phyloP scores from a whole-genome alignment of 2,113 vertebrate species.

The Ageneiosus marmoratus region DNA sequence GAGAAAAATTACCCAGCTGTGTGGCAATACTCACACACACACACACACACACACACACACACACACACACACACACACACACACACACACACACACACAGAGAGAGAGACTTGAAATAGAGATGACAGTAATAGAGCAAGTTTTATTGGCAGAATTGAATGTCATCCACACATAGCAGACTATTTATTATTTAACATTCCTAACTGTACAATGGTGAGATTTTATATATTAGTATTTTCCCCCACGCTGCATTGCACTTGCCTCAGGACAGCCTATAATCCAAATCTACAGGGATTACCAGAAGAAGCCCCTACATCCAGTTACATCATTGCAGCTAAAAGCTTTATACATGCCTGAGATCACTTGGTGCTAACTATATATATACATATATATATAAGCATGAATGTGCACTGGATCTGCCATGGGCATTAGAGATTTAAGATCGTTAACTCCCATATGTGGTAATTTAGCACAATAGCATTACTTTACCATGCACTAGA shows the following conservation, averaged over 20 bases:
- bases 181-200: not conserved
- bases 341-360: slow-evolving; percentile 34
- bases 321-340: slow-evolving; percentile 35
- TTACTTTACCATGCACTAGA: not conserved
- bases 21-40: slow-evolving; percentile 5
- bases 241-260: not conserved
- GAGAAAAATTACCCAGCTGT: slow-evolving; percentile 40
- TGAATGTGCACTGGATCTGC: not conserved
- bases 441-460: not conserved
- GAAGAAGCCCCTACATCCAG: slow-evolving; percentile 10
- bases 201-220: not conserved
- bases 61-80: slow-evolving; percentile 7
- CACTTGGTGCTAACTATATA: slow-evolving; percentile 7
- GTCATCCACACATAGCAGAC: not conserved
- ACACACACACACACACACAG: slow-evolving; percentile 15
- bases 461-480: not conserved
- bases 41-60: slow-evolving; percentile 15
- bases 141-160: not conserved
- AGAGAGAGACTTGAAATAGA: not conserved
- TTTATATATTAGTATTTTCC: not conserved
- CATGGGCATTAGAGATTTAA: not conserved
- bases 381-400: not conserved
- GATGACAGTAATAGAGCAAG: slow-evolving; percentile 35
- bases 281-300: slow-evolving; percentile 16
- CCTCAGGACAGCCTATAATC: slow-evolving; percentile 8